These are phyloP conservation scores for Disparrhopalites patrizii DNA, from an alignment of 2,888 invertebrate genomes.

Conservation along the genomic window DNA sequence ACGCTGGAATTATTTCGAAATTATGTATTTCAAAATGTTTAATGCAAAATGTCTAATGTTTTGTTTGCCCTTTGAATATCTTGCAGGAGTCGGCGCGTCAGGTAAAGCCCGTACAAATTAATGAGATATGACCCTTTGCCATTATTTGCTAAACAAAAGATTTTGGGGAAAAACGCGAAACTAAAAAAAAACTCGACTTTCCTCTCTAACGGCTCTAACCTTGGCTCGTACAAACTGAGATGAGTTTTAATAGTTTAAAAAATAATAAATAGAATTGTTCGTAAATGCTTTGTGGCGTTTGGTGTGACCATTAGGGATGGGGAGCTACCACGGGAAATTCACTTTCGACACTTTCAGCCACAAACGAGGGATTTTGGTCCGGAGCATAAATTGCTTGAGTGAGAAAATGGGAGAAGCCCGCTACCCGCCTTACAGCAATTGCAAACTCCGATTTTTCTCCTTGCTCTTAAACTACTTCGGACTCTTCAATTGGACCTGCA, in stretches of 20 bases:
- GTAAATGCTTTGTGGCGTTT: not conserved
- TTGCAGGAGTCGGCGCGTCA: constrained; percentile 1
- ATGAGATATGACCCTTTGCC: not conserved
- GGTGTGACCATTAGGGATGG: constrained; percentile 29
- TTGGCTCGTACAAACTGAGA: no score
- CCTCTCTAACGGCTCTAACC: no score
- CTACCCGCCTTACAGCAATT: constrained; percentile 55
- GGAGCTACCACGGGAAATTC: constrained; percentile 80
- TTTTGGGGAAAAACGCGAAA: no score
- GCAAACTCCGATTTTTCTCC: constrained; percentile 63
- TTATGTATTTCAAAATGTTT: no score
- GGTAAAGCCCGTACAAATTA: not conserved
- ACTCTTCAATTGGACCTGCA: constrained; percentile 32
- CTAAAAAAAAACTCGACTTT: no score
- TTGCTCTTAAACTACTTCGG: constrained; percentile 36
- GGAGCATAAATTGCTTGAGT: constrained; percentile 33
- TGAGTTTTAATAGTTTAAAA: no score
- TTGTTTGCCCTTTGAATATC: no score
- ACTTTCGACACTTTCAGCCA: constrained; percentile 93
- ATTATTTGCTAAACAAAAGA: no score
- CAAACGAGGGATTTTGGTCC: constrained; percentile 62
- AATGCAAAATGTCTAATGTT: no score
- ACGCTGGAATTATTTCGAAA: no score
- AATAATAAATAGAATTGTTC: not conserved
- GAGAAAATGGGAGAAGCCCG: constrained; percentile 41